A percentile compares a stretch with the other conserved stretches of the same genome.
Evolutionary conservation across 2,888 invertebrate species (phyloP).

Genomic region (Belgica antarctica): DNA sequence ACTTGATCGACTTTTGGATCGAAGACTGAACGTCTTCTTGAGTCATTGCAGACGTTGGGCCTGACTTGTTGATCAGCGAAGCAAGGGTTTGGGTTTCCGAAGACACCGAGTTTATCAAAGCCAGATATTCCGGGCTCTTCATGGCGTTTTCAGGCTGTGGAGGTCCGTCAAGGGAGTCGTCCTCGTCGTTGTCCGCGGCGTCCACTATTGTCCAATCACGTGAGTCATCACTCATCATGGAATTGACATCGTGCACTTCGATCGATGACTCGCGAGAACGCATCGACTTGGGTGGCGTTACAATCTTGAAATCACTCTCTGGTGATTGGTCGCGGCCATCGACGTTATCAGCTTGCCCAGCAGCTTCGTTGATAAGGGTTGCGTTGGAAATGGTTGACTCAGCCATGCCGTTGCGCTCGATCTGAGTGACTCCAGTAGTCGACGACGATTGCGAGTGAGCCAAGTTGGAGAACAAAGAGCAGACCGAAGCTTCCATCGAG

Average conservation of each 20-base stretch:
- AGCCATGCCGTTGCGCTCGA: conserved; percentile 4
- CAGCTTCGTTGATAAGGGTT: not conserved
- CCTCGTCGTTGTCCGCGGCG: not conserved
- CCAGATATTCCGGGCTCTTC: not conserved
- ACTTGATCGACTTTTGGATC: conserved; percentile 33
- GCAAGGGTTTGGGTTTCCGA: not conserved
- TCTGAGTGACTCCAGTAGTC: conserved; percentile 22
- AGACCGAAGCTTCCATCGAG: not conserved
- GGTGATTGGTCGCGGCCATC: not conserved
- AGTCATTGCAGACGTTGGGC: not conserved
- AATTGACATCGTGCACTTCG: conserved; percentile 36
- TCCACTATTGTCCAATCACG: conserved; percentile 41
- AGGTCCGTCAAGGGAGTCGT: not conserved
- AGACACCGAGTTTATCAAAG: not conserved
- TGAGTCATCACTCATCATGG: conserved; percentile 37
- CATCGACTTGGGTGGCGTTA: conserved; percentile 16
- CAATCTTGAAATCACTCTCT: conserved; percentile 5
- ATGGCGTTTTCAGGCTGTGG: not conserved
- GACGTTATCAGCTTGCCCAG: not conserved
- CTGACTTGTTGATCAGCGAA: not conserved
- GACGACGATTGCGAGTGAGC: not conserved
- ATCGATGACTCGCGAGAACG: conserved; percentile 40
- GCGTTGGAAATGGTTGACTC: conserved; percentile 23
- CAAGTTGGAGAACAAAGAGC: no score
- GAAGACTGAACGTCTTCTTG: not conserved